A percentile compares a stretch with the other conserved stretches of the same genome.
phyloP scores from a whole-genome alignment of 2,797 vertebrate species.

The Betta splendens region DNA sequence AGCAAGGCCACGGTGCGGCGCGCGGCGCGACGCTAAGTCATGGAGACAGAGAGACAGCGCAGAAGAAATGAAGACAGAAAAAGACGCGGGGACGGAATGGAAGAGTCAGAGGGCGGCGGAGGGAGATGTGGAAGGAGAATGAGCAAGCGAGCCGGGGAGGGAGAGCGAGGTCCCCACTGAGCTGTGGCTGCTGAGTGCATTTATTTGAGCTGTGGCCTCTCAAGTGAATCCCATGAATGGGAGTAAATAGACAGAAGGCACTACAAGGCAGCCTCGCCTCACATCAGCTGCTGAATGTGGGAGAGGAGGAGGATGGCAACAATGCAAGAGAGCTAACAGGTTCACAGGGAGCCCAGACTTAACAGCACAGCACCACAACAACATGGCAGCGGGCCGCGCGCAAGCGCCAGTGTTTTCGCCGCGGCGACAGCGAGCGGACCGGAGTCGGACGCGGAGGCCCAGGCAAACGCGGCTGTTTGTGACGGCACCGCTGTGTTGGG shows the following conservation, averaged over 20 bases:
- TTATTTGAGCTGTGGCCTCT: conserved; percentile 77
- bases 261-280: conserved; percentile 62
- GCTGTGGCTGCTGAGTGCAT: conserved; percentile 74
- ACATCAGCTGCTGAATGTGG: conserved; percentile 62
- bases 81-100: conserved; percentile 29
- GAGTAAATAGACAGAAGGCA: conserved; percentile 76
- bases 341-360: conserved; percentile 42
- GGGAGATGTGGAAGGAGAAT: conserved; percentile 41
- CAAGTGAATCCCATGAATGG: conserved; percentile 75
- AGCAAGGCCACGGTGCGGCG: conserved; percentile 18
- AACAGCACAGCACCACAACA: conserved; percentile 46
- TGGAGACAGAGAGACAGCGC: conserved; percentile 22
- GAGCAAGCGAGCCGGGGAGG: conserved; percentile 35
- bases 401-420: conserved; percentile 20
- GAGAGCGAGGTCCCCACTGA: conserved; percentile 65
- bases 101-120: conserved; percentile 35
- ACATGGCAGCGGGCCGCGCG: conserved; percentile 32
- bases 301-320: conserved; percentile 55
- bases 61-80: conserved; percentile 34
- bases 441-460: too few species aligned
- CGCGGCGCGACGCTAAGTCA: conserved; percentile 23
- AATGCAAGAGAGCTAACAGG: conserved; percentile 54
- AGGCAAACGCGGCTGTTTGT: too few species aligned
- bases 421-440: too few species aligned
- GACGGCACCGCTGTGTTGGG: conserved; percentile 22